These are phyloP conservation scores for Xenopus petersii DNA, from an alignment of 2,797 vertebrate genomes.

Conservation along the genomic window DNA sequence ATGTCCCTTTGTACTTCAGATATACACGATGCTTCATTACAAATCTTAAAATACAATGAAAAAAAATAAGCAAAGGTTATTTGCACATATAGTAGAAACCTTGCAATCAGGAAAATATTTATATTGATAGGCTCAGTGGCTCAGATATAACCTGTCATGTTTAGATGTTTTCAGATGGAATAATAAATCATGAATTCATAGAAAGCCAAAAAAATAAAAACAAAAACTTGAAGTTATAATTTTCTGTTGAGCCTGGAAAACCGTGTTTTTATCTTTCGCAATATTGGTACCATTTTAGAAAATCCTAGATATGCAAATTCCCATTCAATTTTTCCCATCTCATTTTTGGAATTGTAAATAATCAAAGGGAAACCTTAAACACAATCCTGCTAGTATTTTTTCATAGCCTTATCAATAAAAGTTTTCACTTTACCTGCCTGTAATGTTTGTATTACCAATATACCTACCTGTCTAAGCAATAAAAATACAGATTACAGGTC, in stretches of 20 bases:
- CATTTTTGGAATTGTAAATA: slow-evolving; percentile 1
- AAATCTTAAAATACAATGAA: not conserved
- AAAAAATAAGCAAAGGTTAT: not conserved
- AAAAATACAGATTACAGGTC: slow-evolving; percentile 19
- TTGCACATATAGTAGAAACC: not conserved
- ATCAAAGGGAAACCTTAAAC: not conserved
- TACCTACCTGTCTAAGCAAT: slow-evolving; percentile 21
- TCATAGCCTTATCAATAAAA: not conserved
- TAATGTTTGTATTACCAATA: slow-evolving; percentile 9
- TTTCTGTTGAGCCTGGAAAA: not conserved
- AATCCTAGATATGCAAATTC: not conserved
- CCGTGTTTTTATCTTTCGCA: not conserved
- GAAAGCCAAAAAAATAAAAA: not conserved
- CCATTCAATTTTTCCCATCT: not conserved
- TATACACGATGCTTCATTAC: slow-evolving; percentile 16
- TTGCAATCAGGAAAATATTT: slow-evolving; percentile 11
- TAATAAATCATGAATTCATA: not conserved
- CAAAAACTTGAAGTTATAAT: not conserved
- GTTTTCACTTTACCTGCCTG: not conserved
- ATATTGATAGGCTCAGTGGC: no score
- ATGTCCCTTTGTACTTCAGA: slow-evolving; percentile 47
- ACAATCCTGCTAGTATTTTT: not conserved
- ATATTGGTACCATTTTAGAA: not conserved
- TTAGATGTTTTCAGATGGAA: not conserved
- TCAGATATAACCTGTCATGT: not conserved